Evolutionary conservation across 2,113 vertebrate genomes (phyloP).

Genomic region (Paradisaea rubra): DNA sequence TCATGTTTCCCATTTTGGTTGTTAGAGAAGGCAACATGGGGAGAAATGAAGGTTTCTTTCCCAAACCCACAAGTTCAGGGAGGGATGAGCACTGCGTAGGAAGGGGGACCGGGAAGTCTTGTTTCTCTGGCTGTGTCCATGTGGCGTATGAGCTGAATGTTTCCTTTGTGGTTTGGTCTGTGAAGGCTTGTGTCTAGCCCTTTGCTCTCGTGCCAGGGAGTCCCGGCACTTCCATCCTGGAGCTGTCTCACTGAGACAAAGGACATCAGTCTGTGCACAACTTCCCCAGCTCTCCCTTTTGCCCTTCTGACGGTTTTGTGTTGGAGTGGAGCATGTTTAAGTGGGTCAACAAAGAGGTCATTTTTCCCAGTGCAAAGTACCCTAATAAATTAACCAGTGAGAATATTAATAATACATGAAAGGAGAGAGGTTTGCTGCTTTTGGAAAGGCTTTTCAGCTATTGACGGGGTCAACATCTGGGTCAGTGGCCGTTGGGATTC

Average conservation of each 20-base stretch:
- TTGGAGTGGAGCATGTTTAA: slow-evolving; percentile 18
- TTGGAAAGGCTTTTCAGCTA: slow-evolving; percentile 47
- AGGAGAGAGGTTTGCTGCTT: slow-evolving; percentile 1
- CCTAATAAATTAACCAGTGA: slow-evolving; percentile 57
- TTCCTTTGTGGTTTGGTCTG: slow-evolving; percentile 52
- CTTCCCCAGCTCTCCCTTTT: background rate
- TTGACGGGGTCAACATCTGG: background rate
- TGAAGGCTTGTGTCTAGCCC: slow-evolving; percentile 44
- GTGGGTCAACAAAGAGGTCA: slow-evolving; percentile 35
- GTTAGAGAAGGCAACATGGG: background rate
- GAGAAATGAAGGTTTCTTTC: background rate
- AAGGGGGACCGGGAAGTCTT: background rate
- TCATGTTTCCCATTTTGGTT: background rate
- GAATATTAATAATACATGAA: slow-evolving; percentile 48
- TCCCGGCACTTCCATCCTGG: slow-evolving; percentile 38
- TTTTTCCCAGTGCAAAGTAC: slow-evolving; percentile 43
- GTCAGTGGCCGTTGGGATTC: background rate
- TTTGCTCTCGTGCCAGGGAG: slow-evolving; percentile 62
- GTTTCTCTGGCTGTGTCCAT: background rate
- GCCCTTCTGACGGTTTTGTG: background rate
- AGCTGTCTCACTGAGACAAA: slow-evolving; percentile 38
- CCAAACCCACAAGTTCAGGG: background rate
- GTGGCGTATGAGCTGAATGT: background rate
- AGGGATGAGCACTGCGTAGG: background rate
- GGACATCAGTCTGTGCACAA: slow-evolving; percentile 17